Conservation (phyloP, 2,797 vertebrate genomes). For the Melanogrammus aeglefinus region DNA sequence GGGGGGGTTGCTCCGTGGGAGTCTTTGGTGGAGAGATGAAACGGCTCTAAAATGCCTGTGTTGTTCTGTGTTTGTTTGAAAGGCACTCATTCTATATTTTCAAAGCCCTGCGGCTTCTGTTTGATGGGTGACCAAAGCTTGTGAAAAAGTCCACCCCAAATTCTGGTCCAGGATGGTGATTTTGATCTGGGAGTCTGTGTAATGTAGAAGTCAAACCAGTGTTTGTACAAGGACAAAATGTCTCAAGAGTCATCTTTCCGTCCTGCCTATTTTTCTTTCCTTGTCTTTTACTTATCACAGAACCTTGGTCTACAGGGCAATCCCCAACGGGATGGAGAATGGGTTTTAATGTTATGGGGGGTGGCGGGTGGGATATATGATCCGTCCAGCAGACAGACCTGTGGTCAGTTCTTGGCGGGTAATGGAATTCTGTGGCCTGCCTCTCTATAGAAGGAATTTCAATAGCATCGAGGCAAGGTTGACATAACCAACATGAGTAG, state of each 20-base stretch:
- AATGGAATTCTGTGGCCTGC: conserved; percentile 66
- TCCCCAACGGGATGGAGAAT: conserved; percentile 33
- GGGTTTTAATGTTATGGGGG: conserved; percentile 43
- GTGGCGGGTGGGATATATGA: conserved; percentile 54
- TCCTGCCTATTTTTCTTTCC: conserved; percentile 10
- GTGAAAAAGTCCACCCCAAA: conserved; percentile 28
- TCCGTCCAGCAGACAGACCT: conserved; percentile 59
- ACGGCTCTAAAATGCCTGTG: conserved; percentile 38
- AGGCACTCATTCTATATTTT: conserved; percentile 37
- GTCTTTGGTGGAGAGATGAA: conserved; percentile 36
- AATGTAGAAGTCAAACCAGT: conserved; percentile 26
- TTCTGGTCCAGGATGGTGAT: conserved; percentile 13
- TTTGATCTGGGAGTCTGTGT: conserved; percentile 16
- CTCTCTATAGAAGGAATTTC: conserved; percentile 62
- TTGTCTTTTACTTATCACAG: conserved; percentile 23
- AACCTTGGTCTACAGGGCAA: conserved; percentile 46
- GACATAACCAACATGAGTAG: conserved; percentile 64
- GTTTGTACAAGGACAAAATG: conserved; percentile 35
- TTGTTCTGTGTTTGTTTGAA: conserved; percentile 32
- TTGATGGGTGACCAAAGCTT: conserved; percentile 40
- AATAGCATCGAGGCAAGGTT: conserved; percentile 63
- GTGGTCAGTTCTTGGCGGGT: conserved; percentile 66
- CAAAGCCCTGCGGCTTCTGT: conserved; percentile 32
- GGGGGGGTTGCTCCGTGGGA: conserved; percentile 8
- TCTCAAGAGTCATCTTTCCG: conserved; percentile 20